Base-by-base conservation (phyloP, 2,888 invertebrate species). In the Bombylius discolor region DNA sequence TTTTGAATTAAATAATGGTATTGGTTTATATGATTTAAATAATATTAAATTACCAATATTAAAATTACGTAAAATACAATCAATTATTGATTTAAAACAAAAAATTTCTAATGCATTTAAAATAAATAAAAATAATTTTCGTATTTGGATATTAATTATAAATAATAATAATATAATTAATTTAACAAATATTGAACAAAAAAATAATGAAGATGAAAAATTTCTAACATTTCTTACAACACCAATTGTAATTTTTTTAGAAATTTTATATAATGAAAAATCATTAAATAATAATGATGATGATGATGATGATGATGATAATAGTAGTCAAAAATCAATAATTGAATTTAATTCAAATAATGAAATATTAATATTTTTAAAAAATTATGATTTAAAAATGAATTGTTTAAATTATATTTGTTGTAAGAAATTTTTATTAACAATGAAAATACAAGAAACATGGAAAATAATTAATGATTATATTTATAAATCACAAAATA, bases 321-420 rank as follows among this genome's bases (percentile, higher is more conserved):
- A 36, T 36, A 36, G 4, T 36, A 36, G 4, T 36, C 5, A 36
- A 7, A 36, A 36, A 7, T 36, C 34, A 36, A 5, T 42, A 42
- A 42, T 11, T 11, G 34, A 36, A 36, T 97, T 96, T 72, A 94
- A 97, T 73, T 92, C 91, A 71, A 92, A 94, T 66, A 86, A 87
- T 56, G 95, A 97, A 49, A 67, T 70, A 36, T 61, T 73, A 33
- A 63, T 73, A 55, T 73, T 73, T 63, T 70, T 69, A 49, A 73
- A 73, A 66, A 83, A 90, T 76, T 99, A 97, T 72, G 94, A 98
- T 73, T 93, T 95, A 1, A 87, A 88, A 67, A 86, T 87, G 69
- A 91, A 92, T 76, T 85, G 87, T 61, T 87, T 98, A 62, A 91
- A 93, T 66, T 98, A 95, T 74, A 91, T 93, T 71, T 97, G 98